Conservation (phyloP, 2,113 vertebrate genomes). For the Tetrax tetrax region DNA sequence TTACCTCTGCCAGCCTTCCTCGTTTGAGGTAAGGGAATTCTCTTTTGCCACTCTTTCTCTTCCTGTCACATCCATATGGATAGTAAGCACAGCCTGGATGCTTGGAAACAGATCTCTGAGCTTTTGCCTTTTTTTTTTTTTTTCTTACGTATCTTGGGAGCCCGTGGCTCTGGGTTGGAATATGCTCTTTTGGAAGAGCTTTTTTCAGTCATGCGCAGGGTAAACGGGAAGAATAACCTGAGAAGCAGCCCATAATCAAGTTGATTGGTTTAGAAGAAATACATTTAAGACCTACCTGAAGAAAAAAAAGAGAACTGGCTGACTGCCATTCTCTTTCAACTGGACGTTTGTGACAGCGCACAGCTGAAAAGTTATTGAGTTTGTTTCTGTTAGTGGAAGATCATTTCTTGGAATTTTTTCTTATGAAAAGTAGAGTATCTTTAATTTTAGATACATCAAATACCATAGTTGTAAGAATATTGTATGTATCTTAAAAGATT, state of each 20-base stretch:
- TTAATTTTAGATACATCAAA: slow-evolving; percentile 30
- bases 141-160: neutral
- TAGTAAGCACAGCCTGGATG: neutral
- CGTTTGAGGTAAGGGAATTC: slow-evolving; percentile 46
- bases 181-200: neutral
- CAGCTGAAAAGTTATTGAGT: neutral
- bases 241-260: neutral
- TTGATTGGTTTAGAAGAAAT: neutral
- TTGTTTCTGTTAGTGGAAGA: neutral
- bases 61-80: neutral
- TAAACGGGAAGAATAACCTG: neutral
- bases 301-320: neutral
- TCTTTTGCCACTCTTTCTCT: neutral
- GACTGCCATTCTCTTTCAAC: neutral
- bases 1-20: slow-evolving; percentile 53
- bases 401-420: neutral
- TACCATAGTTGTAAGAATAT: slow-evolving; percentile 43
- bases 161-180: neutral
- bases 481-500: slow-evolving; percentile 42
- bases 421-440: neutral
- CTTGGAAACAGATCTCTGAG: neutral
- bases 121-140: neutral
- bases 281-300: neutral
- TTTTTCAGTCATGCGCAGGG: neutral
- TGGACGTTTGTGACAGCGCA: neutral